A percentile compares a stretch with the other conserved stretches of the same genome.
phyloP scores from a whole-genome alignment of 2,797 vertebrate species.

The Melanotaenia nigrans region DNA sequence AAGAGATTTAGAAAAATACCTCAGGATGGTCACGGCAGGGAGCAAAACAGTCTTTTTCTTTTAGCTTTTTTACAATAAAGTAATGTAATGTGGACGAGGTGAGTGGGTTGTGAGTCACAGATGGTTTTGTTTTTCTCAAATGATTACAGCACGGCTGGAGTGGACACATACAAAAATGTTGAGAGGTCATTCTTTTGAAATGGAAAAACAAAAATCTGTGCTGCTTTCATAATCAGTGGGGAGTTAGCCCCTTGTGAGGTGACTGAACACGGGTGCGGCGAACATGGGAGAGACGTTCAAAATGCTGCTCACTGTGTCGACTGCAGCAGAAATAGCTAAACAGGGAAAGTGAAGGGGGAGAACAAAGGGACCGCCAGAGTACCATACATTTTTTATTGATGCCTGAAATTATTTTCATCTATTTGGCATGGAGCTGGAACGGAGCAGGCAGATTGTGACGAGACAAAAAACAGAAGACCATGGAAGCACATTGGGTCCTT shows the following conservation, averaged over 20 bases:
- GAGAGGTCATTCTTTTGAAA: background rate
- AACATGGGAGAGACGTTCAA: constrained; percentile 1
- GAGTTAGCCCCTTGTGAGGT: background rate
- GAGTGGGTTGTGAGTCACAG: constrained; percentile 37
- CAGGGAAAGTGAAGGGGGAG: constrained; percentile 6
- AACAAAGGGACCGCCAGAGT: constrained; percentile 32
- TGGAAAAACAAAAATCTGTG: background rate
- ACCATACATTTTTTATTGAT: constrained; percentile 41
- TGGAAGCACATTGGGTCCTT: background rate
- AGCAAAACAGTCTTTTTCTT: background rate
- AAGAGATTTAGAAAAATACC: constrained; percentile 26
- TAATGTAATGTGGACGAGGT: constrained; percentile 11
- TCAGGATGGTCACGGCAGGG: constrained; percentile 3
- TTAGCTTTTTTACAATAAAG: background rate
- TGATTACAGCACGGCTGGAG: constrained; percentile 24
- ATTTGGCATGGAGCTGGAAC: background rate
- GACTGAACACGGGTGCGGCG: background rate
- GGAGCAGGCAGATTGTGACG: background rate
- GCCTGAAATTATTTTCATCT: constrained; percentile 30
- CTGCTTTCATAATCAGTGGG: constrained; percentile 21
- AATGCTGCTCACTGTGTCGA: background rate
- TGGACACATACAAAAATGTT: constrained; percentile 7
- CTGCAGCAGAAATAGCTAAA: constrained; percentile 15
- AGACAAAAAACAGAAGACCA: background rate
- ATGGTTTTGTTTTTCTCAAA: constrained; percentile 31